Evolutionary conservation across 37 sponge, comb jelly and placozoan genomes (phyloP).

Genomic region (Haliclona indistincta): DNA sequence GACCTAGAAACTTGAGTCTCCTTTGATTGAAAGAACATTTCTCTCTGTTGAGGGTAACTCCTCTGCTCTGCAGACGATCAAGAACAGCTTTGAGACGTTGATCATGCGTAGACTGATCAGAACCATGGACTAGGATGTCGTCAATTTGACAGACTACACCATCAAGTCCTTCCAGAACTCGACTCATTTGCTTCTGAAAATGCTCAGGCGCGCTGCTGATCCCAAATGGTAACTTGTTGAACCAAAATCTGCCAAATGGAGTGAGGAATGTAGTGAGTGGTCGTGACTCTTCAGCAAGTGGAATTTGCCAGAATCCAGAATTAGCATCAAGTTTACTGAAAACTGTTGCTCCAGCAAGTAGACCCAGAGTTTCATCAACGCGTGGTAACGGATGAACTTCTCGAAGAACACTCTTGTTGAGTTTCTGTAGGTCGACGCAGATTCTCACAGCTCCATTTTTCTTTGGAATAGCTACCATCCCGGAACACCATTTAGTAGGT

Average conservation of each 20-base stretch:
- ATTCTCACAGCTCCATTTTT: constrained; percentile 5
- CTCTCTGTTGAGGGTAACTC: constrained; percentile 32
- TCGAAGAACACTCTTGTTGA: constrained; percentile 24
- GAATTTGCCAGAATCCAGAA: constrained; percentile 47
- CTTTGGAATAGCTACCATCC: constrained; percentile 22
- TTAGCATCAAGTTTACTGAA: constrained; percentile 34
- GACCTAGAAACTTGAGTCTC: no score
- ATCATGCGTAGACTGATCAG: constrained; percentile 11
- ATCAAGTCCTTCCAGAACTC: constrained; percentile 11
- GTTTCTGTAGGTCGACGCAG: constrained; percentile 29
- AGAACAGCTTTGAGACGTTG: constrained; percentile 7
- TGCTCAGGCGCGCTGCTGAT: constrained; percentile 12
- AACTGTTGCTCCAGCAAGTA: background rate
- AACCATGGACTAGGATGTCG: constrained; percentile 3
- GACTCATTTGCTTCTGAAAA: constrained; percentile 11
- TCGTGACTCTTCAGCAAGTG: constrained; percentile 8
- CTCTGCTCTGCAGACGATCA: background rate
- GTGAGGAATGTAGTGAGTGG: constrained; percentile 43
- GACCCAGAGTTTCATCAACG: constrained; percentile 23
- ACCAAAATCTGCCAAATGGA: constrained; percentile 27
- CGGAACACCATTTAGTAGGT: constrained; percentile 19
- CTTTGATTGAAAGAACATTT: constrained; percentile 61
- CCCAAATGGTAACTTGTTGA: constrained; percentile 40
- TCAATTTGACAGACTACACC: constrained; percentile 28
- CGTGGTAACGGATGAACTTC: constrained; percentile 9